Conservation (phyloP, 1,140 invertebrate species). For the Drosophila melanogaster region DNA sequence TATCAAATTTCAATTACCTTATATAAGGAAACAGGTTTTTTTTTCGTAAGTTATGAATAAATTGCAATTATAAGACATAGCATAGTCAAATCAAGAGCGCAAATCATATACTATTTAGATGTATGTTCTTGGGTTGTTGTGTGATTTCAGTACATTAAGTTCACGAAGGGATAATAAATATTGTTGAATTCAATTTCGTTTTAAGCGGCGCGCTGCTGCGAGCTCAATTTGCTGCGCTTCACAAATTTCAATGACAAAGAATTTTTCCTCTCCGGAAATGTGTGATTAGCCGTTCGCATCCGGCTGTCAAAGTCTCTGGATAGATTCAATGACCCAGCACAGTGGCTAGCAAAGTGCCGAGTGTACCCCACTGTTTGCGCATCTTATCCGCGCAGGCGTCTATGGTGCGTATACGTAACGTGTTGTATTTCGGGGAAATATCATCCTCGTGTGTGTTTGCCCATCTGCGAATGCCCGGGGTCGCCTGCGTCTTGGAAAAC, state of each 20-base stretch:
- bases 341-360: slow-evolving; percentile 3
- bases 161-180: slow-evolving; percentile 21
- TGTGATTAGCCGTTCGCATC: slow-evolving; percentile 81
- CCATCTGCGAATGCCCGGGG: slow-evolving; percentile 27
- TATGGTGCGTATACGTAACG: slow-evolving; percentile 73
- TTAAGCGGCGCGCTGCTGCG: slow-evolving; percentile 47
- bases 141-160: too few relatives aligned
- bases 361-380: slow-evolving; percentile 27
- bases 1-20: too few relatives aligned
- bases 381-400: slow-evolving; percentile 74
- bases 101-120: too few relatives aligned
- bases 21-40: too few relatives aligned
- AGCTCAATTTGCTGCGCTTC: slow-evolving; percentile 78
- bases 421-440: slow-evolving; percentile 21
- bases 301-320: slow-evolving; percentile 48
- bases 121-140: too few relatives aligned
- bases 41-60: too few relatives aligned
- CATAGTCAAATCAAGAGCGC: too few relatives aligned
- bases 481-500: slow-evolving; percentile 46
- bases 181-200: slow-evolving; percentile 62
- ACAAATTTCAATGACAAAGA: slow-evolving; percentile 76
- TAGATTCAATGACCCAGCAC: slow-evolving; percentile 53
- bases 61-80: too few relatives aligned
- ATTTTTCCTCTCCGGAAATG: slow-evolving; percentile 83
- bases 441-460: slow-evolving; percentile 25